Conservation (phyloP, 2,113 vertebrate genomes). For the Hystrix cristata region DNA sequence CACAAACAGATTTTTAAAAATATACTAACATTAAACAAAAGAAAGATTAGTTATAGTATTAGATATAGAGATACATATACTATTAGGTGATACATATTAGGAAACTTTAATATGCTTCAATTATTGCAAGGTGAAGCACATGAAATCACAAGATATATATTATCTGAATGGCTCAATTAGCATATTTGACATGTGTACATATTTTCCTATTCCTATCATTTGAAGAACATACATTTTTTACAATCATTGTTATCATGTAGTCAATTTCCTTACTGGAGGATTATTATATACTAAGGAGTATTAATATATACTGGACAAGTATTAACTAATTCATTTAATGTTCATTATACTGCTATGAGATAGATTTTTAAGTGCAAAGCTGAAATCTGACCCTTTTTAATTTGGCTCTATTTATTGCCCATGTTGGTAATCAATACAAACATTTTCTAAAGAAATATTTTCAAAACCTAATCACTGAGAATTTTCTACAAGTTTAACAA, state of each 20-base stretch:
- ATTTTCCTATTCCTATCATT: neutral
- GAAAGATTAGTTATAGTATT: neutral
- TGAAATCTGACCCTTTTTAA: conserved; percentile 7
- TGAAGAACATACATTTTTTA: neutral
- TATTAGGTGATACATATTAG: neutral
- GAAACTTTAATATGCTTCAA: neutral
- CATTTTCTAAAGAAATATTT: neutral
- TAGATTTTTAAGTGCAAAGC: neutral
- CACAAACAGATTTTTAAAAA: neutral
- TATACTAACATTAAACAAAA: neutral
- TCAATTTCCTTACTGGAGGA: neutral
- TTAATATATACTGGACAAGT: neutral
- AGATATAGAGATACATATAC: neutral
- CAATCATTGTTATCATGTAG: neutral
- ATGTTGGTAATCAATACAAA: neutral
- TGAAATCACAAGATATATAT: neutral
- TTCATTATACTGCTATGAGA: neutral
- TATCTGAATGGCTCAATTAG: neutral
- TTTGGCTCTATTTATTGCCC: neutral
- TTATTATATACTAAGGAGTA: neutral
- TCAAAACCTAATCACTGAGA: neutral
- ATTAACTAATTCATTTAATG: neutral
- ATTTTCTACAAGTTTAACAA: neutral
- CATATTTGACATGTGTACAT: neutral
- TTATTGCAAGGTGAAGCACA: neutral